phyloP scores from a whole-genome alignment of 2,113 vertebrate species.

The Ptilorrhoa leucosticta region DNA sequence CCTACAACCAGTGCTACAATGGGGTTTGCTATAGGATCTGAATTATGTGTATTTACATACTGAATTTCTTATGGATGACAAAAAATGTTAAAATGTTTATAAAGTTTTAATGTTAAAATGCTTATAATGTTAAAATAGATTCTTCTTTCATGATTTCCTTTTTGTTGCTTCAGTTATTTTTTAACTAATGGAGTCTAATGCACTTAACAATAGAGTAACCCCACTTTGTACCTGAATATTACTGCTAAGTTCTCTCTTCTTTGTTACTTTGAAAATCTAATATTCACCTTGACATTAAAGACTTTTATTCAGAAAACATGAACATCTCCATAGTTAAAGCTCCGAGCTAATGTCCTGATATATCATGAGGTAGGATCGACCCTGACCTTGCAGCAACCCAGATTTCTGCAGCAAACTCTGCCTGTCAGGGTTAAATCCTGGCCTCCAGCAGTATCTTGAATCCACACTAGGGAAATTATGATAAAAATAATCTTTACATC shows the following conservation, averaged over 20 bases:
- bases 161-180: neutral
- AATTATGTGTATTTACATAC: neutral
- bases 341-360: neutral
- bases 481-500: constrained; percentile 54
- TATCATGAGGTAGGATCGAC: neutral
- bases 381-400: neutral
- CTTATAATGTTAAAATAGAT: neutral
- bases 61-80: neutral
- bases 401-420: neutral
- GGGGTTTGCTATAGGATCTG: neutral
- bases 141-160: neutral
- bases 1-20: neutral
- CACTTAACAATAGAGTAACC: neutral
- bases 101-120: too few relatives aligned
- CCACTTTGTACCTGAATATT: neutral
- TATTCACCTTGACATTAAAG: neutral
- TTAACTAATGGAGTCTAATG: neutral
- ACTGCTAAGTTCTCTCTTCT: neutral
- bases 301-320: neutral
- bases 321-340: neutral
- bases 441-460: neutral
- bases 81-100: too few relatives aligned
- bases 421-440: neutral
- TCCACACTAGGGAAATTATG: constrained; percentile 20
- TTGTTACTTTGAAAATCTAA: neutral